Evolutionary conservation across 2,113 vertebrate species (phyloP).

Genomic region (Thoracochromis brauschi): DNA sequence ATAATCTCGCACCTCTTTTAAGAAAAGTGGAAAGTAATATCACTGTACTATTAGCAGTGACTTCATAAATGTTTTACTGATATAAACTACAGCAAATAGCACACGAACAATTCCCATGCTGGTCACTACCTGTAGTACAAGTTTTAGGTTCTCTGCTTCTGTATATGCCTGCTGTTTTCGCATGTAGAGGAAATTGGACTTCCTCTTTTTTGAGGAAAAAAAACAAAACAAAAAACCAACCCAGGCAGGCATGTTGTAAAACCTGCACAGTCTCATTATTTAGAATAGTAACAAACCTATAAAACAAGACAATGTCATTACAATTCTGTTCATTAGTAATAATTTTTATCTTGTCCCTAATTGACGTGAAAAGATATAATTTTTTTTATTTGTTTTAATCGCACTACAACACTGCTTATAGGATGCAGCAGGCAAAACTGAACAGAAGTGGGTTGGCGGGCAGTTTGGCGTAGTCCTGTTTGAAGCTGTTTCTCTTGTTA

Average conservation of each 20-base stretch:
- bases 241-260: conserved; percentile 2
- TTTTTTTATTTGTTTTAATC: not conserved
- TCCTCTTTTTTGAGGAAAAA: conserved; percentile 1
- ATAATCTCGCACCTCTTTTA: not conserved
- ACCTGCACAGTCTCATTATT: not conserved
- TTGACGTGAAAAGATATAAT: not conserved
- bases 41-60: not conserved
- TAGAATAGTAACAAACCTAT: not conserved
- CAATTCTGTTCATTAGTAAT: not conserved
- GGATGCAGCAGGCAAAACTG: conserved; percentile 59
- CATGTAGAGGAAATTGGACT: not conserved
- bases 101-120: not conserved
- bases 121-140: not conserved
- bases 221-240: not conserved
- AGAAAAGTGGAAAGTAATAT: not conserved
- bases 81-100: not conserved
- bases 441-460: conserved; percentile 60
- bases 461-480: conserved; percentile 60
- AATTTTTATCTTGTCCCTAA: not conserved
- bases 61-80: not conserved
- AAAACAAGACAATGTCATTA: not conserved
- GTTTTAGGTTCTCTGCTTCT: not conserved
- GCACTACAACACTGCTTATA: conserved; percentile 30
- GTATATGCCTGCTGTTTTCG: not conserved
- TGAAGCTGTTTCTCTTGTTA: conserved; percentile 61